phyloP scores from a whole-genome alignment of 1,140 invertebrate genomes.

The Eubasilissa regina region DNA sequence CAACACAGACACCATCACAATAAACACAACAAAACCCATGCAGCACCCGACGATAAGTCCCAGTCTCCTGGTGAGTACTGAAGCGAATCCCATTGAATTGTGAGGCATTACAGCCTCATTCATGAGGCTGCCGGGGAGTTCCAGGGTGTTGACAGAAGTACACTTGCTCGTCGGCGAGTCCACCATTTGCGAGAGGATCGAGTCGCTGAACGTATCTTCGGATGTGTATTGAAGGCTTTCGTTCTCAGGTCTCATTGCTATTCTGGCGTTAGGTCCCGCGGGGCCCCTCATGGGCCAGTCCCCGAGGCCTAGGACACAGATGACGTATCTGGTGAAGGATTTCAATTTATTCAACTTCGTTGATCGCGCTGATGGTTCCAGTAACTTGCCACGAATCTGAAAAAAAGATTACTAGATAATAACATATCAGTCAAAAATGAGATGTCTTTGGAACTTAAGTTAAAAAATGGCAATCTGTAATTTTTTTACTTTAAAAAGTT shows the following conservation, averaged over 20 bases:
- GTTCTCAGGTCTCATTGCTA: conserved; percentile 71
- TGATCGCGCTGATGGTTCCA: conserved; percentile 79
- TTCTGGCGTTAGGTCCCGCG: conserved; percentile 69
- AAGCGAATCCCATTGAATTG: conserved; percentile 76
- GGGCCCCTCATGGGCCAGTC: conserved; percentile 63
- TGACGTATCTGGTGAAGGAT: conserved; percentile 85
- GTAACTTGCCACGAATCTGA: conserved; percentile 80
- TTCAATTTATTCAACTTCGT: conserved; percentile 81
- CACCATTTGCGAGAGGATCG: conserved; percentile 77
- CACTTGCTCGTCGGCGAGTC: conserved; percentile 84
- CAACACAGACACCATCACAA: conserved; percentile 86
- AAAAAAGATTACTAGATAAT: conserved; percentile 54
- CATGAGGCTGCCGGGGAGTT: conserved; percentile 78
- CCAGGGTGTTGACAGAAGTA: conserved; percentile 83
- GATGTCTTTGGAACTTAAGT: too few relatives aligned
- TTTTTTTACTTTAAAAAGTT: too few relatives aligned
- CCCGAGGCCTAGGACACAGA: conserved; percentile 88
- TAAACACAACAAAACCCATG: conserved; percentile 88
- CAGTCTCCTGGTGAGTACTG: conserved; percentile 82
- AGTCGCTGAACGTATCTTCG: conserved; percentile 63
- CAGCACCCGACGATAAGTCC: conserved; percentile 89
- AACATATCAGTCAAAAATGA: too few relatives aligned
- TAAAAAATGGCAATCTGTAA: too few relatives aligned
- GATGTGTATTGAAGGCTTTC: conserved; percentile 61
- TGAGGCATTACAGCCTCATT: conserved; percentile 77